These are phyloP conservation scores for Sturnus vulgaris DNA, from an alignment of 2,113 vertebrate species.

Conservation along the genomic window DNA sequence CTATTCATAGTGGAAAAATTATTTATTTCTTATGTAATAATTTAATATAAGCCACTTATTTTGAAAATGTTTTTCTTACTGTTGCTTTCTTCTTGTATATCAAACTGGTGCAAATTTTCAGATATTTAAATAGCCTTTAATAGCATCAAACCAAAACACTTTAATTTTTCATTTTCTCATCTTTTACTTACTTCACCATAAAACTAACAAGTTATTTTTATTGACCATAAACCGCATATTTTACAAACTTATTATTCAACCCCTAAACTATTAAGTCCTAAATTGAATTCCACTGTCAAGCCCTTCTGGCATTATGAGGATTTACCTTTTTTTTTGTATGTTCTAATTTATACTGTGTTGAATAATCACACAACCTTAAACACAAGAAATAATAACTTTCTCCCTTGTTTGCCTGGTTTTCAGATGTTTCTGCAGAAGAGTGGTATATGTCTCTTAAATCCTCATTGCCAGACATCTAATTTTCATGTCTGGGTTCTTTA, in stretches of 20 bases:
- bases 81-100: not conserved
- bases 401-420: not conserved
- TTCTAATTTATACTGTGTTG: not conserved
- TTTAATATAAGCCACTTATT: not conserved
- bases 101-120: not conserved
- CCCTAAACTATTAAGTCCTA: not conserved
- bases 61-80: not conserved
- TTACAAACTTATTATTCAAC: not conserved
- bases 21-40: not conserved
- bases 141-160: not conserved
- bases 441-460: not conserved
- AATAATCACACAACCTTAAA: not conserved
- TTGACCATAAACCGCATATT: not conserved
- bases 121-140: not conserved
- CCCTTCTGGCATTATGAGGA: not conserved
- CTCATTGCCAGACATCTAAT: not conserved
- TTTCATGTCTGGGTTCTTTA: not conserved
- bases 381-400: not conserved
- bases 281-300: not conserved
- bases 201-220: not conserved
- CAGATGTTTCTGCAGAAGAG: not conserved
- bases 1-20: not conserved
- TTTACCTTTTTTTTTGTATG: not conserved
- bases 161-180: not conserved
- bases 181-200: not conserved